A percentile compares a stretch with the other conserved stretches of the same genome.
Conservation (phyloP, 1,140 invertebrate genomes). For the Plutomurus gul region DNA sequence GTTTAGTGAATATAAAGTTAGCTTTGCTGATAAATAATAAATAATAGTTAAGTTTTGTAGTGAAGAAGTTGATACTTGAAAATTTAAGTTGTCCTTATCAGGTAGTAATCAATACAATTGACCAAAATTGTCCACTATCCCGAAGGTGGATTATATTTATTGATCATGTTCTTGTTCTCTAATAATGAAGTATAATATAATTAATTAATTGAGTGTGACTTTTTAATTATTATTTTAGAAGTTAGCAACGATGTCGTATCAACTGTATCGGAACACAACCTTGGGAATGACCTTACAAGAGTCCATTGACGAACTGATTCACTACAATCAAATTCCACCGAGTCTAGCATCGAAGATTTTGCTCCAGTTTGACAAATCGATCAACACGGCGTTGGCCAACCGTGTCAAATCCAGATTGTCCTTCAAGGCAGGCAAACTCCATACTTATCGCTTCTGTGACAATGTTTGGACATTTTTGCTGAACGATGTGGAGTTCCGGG, state of each 20-base stretch:
- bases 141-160: too few species aligned
- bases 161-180: background rate
- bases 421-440: constrained; percentile 95
- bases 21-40: too few species aligned
- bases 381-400: constrained; percentile 91
- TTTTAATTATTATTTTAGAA: background rate
- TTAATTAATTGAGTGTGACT: background rate
- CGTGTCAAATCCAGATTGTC: constrained; percentile 89
- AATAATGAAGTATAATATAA: background rate
- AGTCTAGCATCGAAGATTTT: constrained; percentile 89
- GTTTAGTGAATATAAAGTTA: too few species aligned
- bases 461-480: constrained; percentile 99
- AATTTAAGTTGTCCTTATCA: too few species aligned
- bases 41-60: too few species aligned
- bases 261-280: constrained; percentile 96
- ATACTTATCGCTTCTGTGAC: constrained; percentile 99
- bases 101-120: too few species aligned
- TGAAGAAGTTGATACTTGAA: too few species aligned
- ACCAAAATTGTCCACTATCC: too few species aligned
- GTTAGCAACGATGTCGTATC: constrained; percentile 72
- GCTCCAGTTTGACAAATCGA: constrained; percentile 94
- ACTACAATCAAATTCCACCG: constrained; percentile 95
- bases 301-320: constrained; percentile 88
- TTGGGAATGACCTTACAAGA: constrained; percentile 95
- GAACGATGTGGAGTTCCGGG: constrained; percentile 96